Base-by-base conservation (phyloP, 2,888 invertebrate species). In the Cheilosia variabilis region DNA sequence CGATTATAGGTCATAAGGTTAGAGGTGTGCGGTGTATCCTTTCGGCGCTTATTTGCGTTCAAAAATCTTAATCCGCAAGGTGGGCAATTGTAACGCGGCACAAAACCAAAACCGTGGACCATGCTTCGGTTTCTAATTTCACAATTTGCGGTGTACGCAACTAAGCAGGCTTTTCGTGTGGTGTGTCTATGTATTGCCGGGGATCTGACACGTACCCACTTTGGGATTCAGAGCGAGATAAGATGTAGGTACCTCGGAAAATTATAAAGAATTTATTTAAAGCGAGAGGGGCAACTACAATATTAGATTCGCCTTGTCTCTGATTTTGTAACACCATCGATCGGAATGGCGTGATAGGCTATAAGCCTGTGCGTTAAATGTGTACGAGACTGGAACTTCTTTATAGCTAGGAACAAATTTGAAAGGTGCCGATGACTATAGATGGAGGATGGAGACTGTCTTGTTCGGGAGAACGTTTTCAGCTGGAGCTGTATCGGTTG, bases 1-100 rank as follows among this genome's bases (percentile, higher is more conserved):
- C 86, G 80, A 81, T 80, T 81, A 86, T 86, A 86, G 86, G 86
- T 86, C 80, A 86, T 68, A 68, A 68, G 86, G 76, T 68, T 80
- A 80, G 55, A 86, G 86, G 80, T 75, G 84, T 71, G 60, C 58
- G 47, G 53, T 24, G 68, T 77, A 77, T 77, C 77, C 76, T 69
- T 63, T 71, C 52, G 60, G 37, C 57, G 62, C 69, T 75, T 75
- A 69, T 69, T 60, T 63, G 50, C 45, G 62, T 58, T 73, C 45
- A 22, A 45, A 62, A 77, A 47, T 66, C 55, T 55, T 62, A 77
- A 82, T 77, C 77, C 66, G 24, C 50, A 82, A 52, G 24, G 17
- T 57, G 58, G 50, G 19, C 57, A 73, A 37, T 63, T 43, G 31
- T 50, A 37, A 55, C 24, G 4, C 13, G 9, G 57, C 47, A 10